Conservation (phyloP, 1,140 invertebrate species). For the Drosophila oshimai region DNA sequence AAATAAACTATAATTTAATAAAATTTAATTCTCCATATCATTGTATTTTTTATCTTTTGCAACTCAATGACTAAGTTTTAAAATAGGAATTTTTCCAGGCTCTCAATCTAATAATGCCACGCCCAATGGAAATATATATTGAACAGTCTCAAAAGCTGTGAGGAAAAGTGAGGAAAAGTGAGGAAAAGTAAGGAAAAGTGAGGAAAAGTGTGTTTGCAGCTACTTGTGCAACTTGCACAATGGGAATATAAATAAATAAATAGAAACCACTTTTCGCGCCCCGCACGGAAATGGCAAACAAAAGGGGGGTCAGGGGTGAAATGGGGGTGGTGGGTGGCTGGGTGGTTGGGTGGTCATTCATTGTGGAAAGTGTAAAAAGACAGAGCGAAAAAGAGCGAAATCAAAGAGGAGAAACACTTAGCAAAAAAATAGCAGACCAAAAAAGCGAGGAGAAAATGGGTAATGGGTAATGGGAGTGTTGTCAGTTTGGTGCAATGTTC, state of each 20-base stretch:
- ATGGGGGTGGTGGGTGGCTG: background rate
- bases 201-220: background rate
- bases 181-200: no score
- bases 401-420: slow-evolving; percentile 44
- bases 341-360: background rate
- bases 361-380: slow-evolving; percentile 29
- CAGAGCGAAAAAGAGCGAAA: slow-evolving; percentile 41
- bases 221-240: slow-evolving; percentile 48
- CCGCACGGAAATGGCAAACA: slow-evolving; percentile 49
- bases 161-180: no score
- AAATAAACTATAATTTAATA: no score
- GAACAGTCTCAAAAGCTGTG: background rate
- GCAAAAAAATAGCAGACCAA: slow-evolving; percentile 12
- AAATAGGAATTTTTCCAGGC: no score
- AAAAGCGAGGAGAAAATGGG: background rate
- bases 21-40: no score
- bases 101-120: no score
- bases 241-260: slow-evolving; percentile 74
- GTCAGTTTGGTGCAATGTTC: slow-evolving; percentile 68
- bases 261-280: slow-evolving; percentile 72
- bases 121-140: no score
- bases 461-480: slow-evolving; percentile 23
- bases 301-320: slow-evolving; percentile 2
- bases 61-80: no score
- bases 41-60: no score